These are phyloP conservation scores for Hyperopisus bebe DNA, from an alignment of 2,113 vertebrate species.

Conservation along the genomic window DNA sequence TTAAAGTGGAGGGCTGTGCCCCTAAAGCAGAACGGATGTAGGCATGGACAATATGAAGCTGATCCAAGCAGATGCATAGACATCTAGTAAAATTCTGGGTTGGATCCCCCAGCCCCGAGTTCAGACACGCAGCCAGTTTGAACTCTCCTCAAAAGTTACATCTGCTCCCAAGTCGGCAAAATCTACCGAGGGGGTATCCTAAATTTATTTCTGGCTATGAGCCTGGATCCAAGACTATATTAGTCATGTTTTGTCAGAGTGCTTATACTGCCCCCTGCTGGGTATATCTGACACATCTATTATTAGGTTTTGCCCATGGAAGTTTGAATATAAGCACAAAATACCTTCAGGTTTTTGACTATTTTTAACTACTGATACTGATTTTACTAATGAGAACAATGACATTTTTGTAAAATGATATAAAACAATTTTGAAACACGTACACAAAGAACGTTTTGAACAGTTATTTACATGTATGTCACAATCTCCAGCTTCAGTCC, in stretches of 20 bases:
- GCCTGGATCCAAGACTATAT: neutral
- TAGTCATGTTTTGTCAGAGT: neutral
- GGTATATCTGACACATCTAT: neutral
- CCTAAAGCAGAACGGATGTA: neutral
- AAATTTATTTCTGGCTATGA: neutral
- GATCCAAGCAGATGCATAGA: neutral
- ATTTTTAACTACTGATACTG: neutral
- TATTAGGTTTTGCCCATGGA: too few relatives aligned
- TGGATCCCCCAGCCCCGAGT: neutral
- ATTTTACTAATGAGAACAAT: neutral
- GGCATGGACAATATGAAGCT: neutral
- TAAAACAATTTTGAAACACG: neutral
- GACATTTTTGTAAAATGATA: neutral
- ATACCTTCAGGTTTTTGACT: neutral
- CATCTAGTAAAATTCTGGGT: neutral
- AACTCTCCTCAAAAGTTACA: neutral
- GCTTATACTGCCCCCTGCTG: neutral
- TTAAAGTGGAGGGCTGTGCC: neutral
- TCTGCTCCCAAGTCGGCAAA: neutral
- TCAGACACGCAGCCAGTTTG: neutral
- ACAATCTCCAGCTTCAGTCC: neutral
- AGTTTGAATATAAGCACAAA: neutral
- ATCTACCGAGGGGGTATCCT: neutral
- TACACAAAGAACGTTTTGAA: neutral
- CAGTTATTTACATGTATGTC: neutral